Conservation (phyloP, 53 echinoderm and acorn worm species). For the Stichopus horrens region DNA sequence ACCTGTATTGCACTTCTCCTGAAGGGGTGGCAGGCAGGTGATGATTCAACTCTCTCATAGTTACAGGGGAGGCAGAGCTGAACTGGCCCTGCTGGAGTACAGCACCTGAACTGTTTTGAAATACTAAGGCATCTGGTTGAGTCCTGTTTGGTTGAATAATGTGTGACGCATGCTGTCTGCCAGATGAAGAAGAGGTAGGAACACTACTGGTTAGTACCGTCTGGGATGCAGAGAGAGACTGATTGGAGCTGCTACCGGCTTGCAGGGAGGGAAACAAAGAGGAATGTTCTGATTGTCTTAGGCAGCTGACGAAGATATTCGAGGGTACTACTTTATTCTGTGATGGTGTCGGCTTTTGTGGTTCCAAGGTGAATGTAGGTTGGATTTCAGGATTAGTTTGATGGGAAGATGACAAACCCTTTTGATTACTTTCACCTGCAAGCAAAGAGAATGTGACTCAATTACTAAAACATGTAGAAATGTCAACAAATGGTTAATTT, state of each 20-base stretch:
- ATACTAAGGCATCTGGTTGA: slow-evolving; percentile 31
- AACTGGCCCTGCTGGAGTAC: background rate
- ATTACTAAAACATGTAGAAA: no score
- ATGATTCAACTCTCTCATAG: background rate
- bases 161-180: background rate
- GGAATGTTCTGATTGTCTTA: slow-evolving; percentile 35
- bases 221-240: background rate
- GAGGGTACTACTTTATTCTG: slow-evolving; percentile 56
- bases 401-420: background rate
- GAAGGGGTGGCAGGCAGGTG: background rate
- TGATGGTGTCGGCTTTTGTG: slow-evolving; percentile 49
- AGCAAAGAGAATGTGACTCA: background rate
- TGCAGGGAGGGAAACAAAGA: slow-evolving; percentile 30
- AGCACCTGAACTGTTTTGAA: slow-evolving; percentile 20
- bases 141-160: slow-evolving; percentile 15
- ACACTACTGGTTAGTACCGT: background rate
- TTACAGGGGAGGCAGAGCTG: slow-evolving; percentile 2
- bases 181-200: background rate
- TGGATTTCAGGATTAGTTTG: background rate
- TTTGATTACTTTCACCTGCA: slow-evolving; percentile 2
- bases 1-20: slow-evolving; percentile 19
- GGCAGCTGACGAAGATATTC: slow-evolving; percentile 39
- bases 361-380: slow-evolving; percentile 36
- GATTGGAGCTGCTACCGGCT: slow-evolving; percentile 5
- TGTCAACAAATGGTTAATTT: no score